Base-by-base conservation (phyloP, 2,888 invertebrate species). In the Neoscelio sp. region DNA sequence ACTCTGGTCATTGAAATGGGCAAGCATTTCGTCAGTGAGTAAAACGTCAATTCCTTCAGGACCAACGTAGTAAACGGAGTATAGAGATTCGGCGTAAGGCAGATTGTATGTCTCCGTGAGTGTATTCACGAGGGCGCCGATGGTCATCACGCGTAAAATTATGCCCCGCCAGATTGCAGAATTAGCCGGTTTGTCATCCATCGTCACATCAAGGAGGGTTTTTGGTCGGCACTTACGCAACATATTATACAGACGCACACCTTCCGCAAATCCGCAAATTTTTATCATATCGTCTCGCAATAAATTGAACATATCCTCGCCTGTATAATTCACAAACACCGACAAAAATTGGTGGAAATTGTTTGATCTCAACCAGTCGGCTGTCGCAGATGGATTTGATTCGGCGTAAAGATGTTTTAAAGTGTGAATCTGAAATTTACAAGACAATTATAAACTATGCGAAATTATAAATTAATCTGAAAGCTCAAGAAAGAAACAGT, bases 191-290 rank as follows among this genome's bases (percentile, higher is more conserved):
- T 91, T 92, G 65, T 92, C 92, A 86, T 95, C 94, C 81, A 94
- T 91, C 83, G 96, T 95, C 73, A 97, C 94, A 91, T 97, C 98
- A 58, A 98, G 92, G 0, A 96, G 97, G 70, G 97, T 92, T 7
- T 95, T 94, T 0, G 97, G 94, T 93, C 8, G 93, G 91, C 88
- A 96, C 96, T 84, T 94, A 87, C 97, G 96, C 46, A 98, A 91
- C 26, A 96, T 95, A 90, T 98, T 98, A 91, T 95, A 97, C 75
- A 98, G 93, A 82, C 98, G 94, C 71, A 98, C 98, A 2, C 98
- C 99, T 90, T 98, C 98, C 30, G 97, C 96, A 75, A 98, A 92
- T 0, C 98, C 98, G 90, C 98, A 98, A 71, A 99, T 97, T 91
- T 98, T 96, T 68, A 98, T 96, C 35, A 98, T 92, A 91, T 99